Evolutionary conservation across 2,797 vertebrate species (phyloP), one percentile per base, ranked within the genome.

Genomic region (Poeciliopsis presidionis): DNA sequence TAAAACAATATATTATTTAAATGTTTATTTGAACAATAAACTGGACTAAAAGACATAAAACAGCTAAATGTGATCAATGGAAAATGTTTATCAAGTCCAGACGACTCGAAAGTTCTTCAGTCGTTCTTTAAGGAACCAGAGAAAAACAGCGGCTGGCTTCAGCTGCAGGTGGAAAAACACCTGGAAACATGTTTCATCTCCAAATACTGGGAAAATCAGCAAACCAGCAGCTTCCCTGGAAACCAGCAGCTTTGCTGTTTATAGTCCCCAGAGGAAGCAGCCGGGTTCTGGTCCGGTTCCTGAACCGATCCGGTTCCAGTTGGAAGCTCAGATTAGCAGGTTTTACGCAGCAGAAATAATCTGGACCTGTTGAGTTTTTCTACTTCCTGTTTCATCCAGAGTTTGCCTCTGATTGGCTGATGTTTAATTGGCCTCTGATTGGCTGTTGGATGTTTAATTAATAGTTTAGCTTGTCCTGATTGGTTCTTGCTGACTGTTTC

Each of bases 231-330:
- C 78, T 73, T 86, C 81, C 25, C 51, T 67, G 81, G 79, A 81
- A 89, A 79, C 70, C 5, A 39, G 57, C 53, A 11, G 47, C 78
- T 73, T 86, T 85, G n/a, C 45, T 69, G 76, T 93, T 90, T 80
- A 83, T 88, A 73, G 81, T 13, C 79, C 77, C 77, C 74, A 51
- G 63, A 51, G 49, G 20, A 22, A 22, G 49, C 20, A 51, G 49
- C 7, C 49, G 20, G 20, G 49, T 51, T 51, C 7, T 22, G 49
- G 20, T 51, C 49, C 2, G 20, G 49, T 51, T 51, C 20, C 18
- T 51, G 49, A 73, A 72, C 72, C 73, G 47, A 73, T 81, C 77
- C 57, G 49, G 51, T 77, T 77, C 45, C 16, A 14, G 87, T 84
- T 59, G 75, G 33, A 77, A 43, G 43, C 47, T 49, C 47, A 20